Base-by-base conservation (phyloP, 37 sponge, comb jelly and placozoan species). In the Oopsacas minuta region DNA sequence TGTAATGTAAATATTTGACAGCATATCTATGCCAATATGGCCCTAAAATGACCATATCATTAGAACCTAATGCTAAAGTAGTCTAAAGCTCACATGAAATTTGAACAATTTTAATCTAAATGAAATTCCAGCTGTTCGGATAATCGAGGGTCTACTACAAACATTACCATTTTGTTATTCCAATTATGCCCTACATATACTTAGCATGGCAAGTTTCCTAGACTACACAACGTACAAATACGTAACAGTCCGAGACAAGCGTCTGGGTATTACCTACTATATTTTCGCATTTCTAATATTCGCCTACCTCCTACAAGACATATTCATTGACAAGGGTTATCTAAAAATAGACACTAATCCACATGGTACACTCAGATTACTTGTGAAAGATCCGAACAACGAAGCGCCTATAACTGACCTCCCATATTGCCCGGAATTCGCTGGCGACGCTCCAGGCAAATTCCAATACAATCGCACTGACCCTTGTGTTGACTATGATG, bases 221-320 rank as follows among this genome's bases (percentile, higher is more conserved):
- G 36, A 88, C 85, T 94, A 91, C 87, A 90, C 88, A 8, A 94
- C 94, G 0, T 91, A 89, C 81, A 94, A 94, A 86, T 91, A 91
- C 82, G 91, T 90, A 3, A 52, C 85, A 22, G 81, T 94, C 38
- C 86, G 83, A 52, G 94, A 94, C 88, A 36, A 81, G 38, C 51
- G 90, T 34, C 82, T 94, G 38, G 94, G 94, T n/a, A 1, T 91
- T 52, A 82, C 86, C 37, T 94, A 94, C 83, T 94, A 94, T 53
- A 36, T 87, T 0, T 49, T 91, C 52, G 87, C 83, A 0, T 23
- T 51, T n/a, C 85, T 88, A 23, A 89, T 90, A 25, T 10, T 94
- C 36, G 35, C 91, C 5, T 94, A 88, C 83, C 88, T 90, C 5
- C 23, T 91, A 28, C 37, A 87, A 52, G 93, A 90, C 42, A 88